Evolutionary conservation across 2,888 invertebrate genomes (phyloP), one percentile per base, ranked within the genome.

Genomic region (Aleiodes alternator): DNA sequence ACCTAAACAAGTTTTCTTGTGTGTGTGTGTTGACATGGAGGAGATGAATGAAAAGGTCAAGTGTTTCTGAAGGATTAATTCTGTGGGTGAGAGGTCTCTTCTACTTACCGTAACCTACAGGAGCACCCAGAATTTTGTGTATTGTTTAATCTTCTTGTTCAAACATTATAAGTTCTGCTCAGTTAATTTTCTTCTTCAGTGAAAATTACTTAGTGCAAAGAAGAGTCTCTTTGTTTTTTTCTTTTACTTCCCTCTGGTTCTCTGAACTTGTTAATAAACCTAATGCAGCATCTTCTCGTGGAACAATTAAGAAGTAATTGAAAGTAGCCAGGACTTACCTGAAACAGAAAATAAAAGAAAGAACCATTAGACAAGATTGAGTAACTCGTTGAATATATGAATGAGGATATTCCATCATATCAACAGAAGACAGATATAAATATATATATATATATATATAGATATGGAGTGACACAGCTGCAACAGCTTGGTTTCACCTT

Each of bases 301-400:
- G 48, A 23, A 48, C 23, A 14, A 64, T 64, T 23, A 64, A 48
- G 34, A 38, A 38, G 48, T 43, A 48, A 64, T 43, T 8, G 23
- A 43, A 7, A 12, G 16, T 43, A 34, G 5, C 64, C 14, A 14
- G 43, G 11, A 85, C 85, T 85, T 82, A 85, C 85, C 85, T 85
- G 80, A 76, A 85, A 85, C 82, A 84, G 51, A 82, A 76, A 66
- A 72, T 80, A 73, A 79, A 51, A 53, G 69, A 51, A 50, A 51
- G 38, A 51, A 73, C 31, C 16, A 70, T 69, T 11, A 43, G 11
- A 72, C 34, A 3, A 16, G 14, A 56, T 55, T 48, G 11, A 73
- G 64, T 72, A 57, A 71, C 23, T 64, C 23, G 38, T 70, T n/a
- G 43, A 53, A n/a, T 69, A 55, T n/a, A 43, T 53, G 29, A 31